Conservation (phyloP, 2,888 invertebrate species). For the Ennomos fuscantarius region DNA sequence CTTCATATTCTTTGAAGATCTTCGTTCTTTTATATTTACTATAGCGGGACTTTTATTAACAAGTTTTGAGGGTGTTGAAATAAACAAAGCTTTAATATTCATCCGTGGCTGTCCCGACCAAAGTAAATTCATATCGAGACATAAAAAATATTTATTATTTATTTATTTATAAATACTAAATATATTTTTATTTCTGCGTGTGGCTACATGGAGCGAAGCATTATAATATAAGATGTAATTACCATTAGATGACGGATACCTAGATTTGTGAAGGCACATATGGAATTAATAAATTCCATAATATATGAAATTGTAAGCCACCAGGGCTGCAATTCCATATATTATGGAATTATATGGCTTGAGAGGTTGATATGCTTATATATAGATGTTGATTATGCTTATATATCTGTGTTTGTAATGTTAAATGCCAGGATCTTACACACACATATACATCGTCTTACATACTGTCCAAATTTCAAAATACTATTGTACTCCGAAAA, state of each 20-base stretch:
- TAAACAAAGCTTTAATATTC: conserved; percentile 23
- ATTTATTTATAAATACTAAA: too few species aligned
- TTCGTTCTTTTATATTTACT: conserved; percentile 25
- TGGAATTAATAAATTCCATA: conserved; percentile 44
- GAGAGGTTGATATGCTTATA: conserved; percentile 16
- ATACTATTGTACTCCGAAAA: conserved; percentile 29
- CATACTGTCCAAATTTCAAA: too few species aligned
- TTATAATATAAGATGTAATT: conserved; percentile 36
- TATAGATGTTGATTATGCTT: conserved; percentile 38
- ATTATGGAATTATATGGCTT: too few species aligned
- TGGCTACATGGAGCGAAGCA: conserved; percentile 6
- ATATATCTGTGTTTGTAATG: conserved; percentile 43
- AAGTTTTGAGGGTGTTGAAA: conserved; percentile 7
- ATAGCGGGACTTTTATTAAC: conserved; percentile 16
- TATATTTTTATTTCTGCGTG: conserved; percentile 23
- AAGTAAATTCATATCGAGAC: conserved; percentile 19
- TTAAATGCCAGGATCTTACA: conserved; percentile 12
- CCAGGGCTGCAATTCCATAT: too few species aligned
- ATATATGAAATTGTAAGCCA: too few species aligned
- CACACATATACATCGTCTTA: conserved; percentile 15
- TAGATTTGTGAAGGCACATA: conserved; percentile 54
- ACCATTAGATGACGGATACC: conserved; percentile 53
- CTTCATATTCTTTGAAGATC: conserved; percentile 29
- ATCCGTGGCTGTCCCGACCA: conserved; percentile 5
- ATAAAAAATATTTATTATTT: conserved; percentile 33